Evolutionary conservation across 2,797 vertebrate species (phyloP), one percentile per base, ranked within the genome.

Genomic region (Sebastes hubbsi): DNA sequence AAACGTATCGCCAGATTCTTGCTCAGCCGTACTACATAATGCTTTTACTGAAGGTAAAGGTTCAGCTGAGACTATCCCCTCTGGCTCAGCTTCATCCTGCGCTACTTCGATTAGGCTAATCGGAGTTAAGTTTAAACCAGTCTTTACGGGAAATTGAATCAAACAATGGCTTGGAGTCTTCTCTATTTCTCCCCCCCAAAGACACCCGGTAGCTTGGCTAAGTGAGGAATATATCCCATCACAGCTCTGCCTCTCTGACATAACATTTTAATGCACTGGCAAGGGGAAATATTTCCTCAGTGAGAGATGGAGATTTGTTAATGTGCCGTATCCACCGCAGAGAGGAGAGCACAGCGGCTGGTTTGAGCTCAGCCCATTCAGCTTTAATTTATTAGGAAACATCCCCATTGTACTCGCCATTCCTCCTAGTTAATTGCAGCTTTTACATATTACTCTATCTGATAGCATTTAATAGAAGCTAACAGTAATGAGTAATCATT

Each of bases 71-170:
- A 54, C 54, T 9, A 8, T 54, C 14, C n/a, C 55, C 38, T 69
- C 32, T 66, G 42, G 12, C 42, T 32, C 18, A 8, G n/a, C 22
- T 75, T 22, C 29, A 27, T 13, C 32, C 68, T 18, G 27, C 24
- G 6, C 11, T 24, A 0, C 64, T 66, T 29, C 14, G 46, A 67
- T 58, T 22, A 16, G 59, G 66, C 25, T 61, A 29, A 73, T 78
- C 34, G 0, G 22, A 7, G 18, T 27, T 63, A 64, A 52, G 18
- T 73, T 67, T 52, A 62, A 75, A 79, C 16, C 36, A 36, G 42
- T 72, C 58, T 72, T 81, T 71, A 34, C n/a, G 29, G 18, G 63
- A 72, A 78, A 74, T n/a, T 71, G 5, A 80, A 79, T 81, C 62
- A 42, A 76, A 72, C 60, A 71, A 62, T 69, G 24, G 20, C 2